Evolutionary conservation across 2,797 vertebrate species (phyloP), one percentile per base, ranked within the genome.

Genomic region (Acropternis orthonyx): DNA sequence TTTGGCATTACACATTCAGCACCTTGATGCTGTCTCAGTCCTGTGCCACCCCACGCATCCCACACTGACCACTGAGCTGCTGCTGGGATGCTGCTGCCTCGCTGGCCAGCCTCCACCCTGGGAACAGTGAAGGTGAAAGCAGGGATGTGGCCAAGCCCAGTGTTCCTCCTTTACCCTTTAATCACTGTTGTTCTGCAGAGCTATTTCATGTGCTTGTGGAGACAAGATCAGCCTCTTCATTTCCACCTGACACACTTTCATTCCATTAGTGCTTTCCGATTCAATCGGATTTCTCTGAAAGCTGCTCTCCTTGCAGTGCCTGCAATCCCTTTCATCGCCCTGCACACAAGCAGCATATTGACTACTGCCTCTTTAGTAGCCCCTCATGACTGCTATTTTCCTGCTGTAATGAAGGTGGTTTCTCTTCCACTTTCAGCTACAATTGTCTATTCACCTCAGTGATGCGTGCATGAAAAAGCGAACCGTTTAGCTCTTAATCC

Each of bases 381-480:
- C 92, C 88, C 85, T 89, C 92, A 85, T 61, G 88, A 93, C 80
- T 94, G 88, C 93, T 96, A 49, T 85, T 93, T 79, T 94, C 92
- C 81, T 85, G 88, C 88, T 90, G 49, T 93, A 95, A 94, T 54
- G 83, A 86, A 93, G 85, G 88, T 15, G n/a, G 80, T 74, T 96
- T 93, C 93, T 95, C 67, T 90, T 71, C 83, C 51, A 69, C 69
- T 94, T 80, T 68, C 51, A 54, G 92, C 80, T 85, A 37, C 89
- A 89, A 76, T 66, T 7, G 34, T 68, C 87, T 84, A 2, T 66
- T 78, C 92, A 91, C 87, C 85, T 86, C 85, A 46, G 67, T 36
- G 77, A 90, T 65, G 86, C 7, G 20, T 61, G 89, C 80, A 77
- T 46, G 88, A 88, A 87, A 90, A 94, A 88, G 34, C 0, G 7